Conservation (phyloP, 2,888 invertebrate genomes). For the Euphydryas editha region DNA sequence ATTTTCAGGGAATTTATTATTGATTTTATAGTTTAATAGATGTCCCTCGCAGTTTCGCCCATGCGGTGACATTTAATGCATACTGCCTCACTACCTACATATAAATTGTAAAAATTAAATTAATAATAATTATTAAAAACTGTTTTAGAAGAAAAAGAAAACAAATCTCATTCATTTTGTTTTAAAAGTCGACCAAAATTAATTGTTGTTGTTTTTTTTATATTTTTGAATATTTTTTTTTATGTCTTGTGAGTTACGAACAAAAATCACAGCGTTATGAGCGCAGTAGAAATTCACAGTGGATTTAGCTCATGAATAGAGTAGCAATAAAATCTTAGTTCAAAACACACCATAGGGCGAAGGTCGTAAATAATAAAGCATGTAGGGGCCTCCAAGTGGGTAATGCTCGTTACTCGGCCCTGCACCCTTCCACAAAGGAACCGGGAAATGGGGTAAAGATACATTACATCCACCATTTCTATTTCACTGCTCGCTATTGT, state of each 20-base stretch:
- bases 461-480: constrained; percentile 74
- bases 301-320: constrained; percentile 76
- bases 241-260: constrained; percentile 11
- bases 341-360: constrained; percentile 79
- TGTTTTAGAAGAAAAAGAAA: too few relatives aligned
- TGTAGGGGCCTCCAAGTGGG: constrained; percentile 71
- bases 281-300: constrained; percentile 52
- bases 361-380: constrained; percentile 81
- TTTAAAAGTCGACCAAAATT: too few relatives aligned
- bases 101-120: too few relatives aligned
- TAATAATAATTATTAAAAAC: too few relatives aligned
- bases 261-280: constrained; percentile 32
- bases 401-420: constrained; percentile 73
- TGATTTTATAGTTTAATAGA: too few relatives aligned
- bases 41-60: too few relatives aligned
- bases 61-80: too few relatives aligned
- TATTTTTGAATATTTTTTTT: too few relatives aligned
- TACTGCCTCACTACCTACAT: too few relatives aligned
- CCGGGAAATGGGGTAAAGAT: constrained; percentile 71
- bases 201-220: too few relatives aligned
- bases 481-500: constrained; percentile 60
- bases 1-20: too few relatives aligned
- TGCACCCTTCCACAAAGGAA: constrained; percentile 74
- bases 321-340: constrained; percentile 80
- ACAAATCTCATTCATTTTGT: too few relatives aligned